A percentile compares a stretch with the other conserved stretches of the same genome.
These are phyloP conservation scores for Phymorhynchus buccinoides DNA, from an alignment of 1,140 invertebrate genomes.

Conservation along the genomic window DNA sequence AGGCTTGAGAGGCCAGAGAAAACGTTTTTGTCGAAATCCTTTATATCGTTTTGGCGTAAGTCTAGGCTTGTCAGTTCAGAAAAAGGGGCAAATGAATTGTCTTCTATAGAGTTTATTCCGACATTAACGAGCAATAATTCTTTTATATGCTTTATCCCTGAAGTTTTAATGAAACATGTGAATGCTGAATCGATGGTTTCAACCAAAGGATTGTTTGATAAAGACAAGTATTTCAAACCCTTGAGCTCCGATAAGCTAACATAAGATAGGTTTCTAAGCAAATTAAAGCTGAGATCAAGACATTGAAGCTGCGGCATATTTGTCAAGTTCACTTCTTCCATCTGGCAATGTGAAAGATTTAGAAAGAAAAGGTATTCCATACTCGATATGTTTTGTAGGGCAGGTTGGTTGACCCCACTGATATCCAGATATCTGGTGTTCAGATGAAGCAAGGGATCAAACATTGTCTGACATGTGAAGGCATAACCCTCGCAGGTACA, in stretches of 20 bases:
- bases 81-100: constrained; percentile 12
- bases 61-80: constrained; percentile 32
- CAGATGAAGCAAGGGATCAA: neutral
- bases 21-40: constrained; percentile 33
- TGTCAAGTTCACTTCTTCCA: neutral
- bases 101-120: constrained; percentile 12
- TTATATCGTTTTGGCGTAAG: constrained; percentile 41
- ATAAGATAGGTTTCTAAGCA: neutral
- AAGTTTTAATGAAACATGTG: constrained; percentile 36
- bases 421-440: constrained; percentile 33
- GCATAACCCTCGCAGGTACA: constrained; percentile 38
- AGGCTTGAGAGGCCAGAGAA: constrained; percentile 44
- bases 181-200: constrained; percentile 35
- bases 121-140: constrained; percentile 33
- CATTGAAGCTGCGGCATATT: constrained; percentile 20
- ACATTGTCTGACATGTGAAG: constrained; percentile 25
- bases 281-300: constrained; percentile 35
- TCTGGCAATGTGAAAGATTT: constrained; percentile 25
- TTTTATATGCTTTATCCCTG: constrained; percentile 30
- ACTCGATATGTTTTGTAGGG: neutral
- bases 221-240: constrained; percentile 32
- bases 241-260: constrained; percentile 19
- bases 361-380: constrained; percentile 28
- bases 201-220: constrained; percentile 42
- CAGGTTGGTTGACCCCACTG: neutral